Percentiles rank a stretch among this genome's conserved stretches.
phyloP scores from a whole-genome alignment of 2,113 vertebrate species.

The Psettodes erumei region DNA sequence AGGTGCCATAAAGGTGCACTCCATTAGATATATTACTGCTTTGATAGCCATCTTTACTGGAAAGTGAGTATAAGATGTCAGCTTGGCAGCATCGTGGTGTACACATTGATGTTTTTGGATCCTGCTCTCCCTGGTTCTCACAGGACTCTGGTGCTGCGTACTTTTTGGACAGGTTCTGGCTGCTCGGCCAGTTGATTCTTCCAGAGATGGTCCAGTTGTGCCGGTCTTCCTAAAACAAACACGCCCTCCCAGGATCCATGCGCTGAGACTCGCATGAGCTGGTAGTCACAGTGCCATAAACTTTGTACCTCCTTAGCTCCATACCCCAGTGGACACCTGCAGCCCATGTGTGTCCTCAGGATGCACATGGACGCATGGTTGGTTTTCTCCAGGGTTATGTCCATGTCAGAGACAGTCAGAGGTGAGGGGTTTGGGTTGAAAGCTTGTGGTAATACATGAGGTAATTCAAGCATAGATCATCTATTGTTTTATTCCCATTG shows the following conservation, averaged over 20 bases:
- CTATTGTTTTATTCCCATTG: not conserved
- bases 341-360: not conserved
- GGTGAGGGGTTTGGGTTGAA: slow-evolving; percentile 2
- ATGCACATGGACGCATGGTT: not conserved
- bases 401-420: not conserved
- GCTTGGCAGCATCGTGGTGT: not conserved
- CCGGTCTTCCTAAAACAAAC: not conserved
- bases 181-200: not conserved
- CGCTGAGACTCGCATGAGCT: not conserved
- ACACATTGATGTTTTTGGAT: too few species aligned
- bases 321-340: not conserved
- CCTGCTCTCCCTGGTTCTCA: not conserved
- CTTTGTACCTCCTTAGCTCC: not conserved
- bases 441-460: not conserved
- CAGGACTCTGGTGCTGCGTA: not conserved
- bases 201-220: not conserved
- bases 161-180: not conserved
- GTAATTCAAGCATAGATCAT: not conserved
- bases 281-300: not conserved
- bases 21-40: not conserved
- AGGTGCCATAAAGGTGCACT: not conserved
- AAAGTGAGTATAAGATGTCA: not conserved
- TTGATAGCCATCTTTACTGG: not conserved
- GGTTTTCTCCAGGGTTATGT: not conserved
- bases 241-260: not conserved